These are phyloP conservation scores for Battus philenor DNA, from an alignment of 1,140 invertebrate species.

Conservation along the genomic window DNA sequence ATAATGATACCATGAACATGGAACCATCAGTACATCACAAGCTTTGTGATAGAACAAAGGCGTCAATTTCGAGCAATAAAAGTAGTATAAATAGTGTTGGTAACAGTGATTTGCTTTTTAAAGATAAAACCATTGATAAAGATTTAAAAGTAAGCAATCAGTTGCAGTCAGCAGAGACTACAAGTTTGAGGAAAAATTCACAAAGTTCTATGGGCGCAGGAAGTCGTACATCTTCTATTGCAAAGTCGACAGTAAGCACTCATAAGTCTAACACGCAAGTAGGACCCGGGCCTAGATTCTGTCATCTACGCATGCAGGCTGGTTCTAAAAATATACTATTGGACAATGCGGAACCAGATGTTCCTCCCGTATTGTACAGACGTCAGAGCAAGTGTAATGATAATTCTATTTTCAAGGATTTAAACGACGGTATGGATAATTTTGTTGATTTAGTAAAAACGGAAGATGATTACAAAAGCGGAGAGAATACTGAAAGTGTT, in stretches of 20 bases:
- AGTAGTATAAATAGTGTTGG: constrained; percentile 50
- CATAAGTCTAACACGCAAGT: constrained; percentile 69
- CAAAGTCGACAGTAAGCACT: constrained; percentile 66
- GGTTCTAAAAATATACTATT: constrained; percentile 87
- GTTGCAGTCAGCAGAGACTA: constrained; percentile 30
- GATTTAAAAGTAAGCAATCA: constrained; percentile 38
- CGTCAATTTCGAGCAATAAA: constrained; percentile 58
- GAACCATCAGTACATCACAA: constrained; percentile 78
- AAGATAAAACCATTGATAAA: constrained; percentile 40
- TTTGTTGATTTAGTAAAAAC: constrained; percentile 57
- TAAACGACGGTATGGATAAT: constrained; percentile 56
- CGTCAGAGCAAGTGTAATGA: constrained; percentile 73
- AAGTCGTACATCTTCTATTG: constrained; percentile 68
- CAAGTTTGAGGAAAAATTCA: constrained; percentile 56
- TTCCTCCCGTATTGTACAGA: constrained; percentile 81
- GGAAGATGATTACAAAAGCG: constrained; percentile 38
- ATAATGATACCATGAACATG: constrained; percentile 51
- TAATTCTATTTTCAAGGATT: constrained; percentile 64
- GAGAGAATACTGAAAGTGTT: constrained; percentile 42
- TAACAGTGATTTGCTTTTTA: constrained; percentile 48
- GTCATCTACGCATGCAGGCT: constrained; percentile 82
- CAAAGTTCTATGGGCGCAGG: constrained; percentile 65
- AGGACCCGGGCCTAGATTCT: constrained; percentile 80
- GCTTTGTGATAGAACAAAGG: constrained; percentile 75
- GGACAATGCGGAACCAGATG: constrained; percentile 83